Evolutionary conservation across 1,140 invertebrate genomes (phyloP).

Genomic region (Lethrus apterus): DNA sequence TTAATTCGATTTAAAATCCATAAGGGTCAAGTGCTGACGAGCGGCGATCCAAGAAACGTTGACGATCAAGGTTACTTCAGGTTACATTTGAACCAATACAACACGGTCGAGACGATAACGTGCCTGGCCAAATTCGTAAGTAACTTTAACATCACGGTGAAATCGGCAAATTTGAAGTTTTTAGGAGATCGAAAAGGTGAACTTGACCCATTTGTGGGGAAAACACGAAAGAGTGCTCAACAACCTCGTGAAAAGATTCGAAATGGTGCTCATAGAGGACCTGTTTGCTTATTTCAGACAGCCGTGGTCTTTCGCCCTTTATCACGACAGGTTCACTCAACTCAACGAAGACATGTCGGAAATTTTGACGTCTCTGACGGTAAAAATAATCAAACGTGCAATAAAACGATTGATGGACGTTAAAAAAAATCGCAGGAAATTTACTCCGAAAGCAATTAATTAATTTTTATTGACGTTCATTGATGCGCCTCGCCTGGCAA

Average conservation of each 20-base stretch:
- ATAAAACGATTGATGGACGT: slow-evolving; percentile 14
- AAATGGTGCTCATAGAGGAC: slow-evolving; percentile 48
- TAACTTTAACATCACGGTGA: slow-evolving; percentile 12
- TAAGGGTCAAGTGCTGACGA: slow-evolving; percentile 43
- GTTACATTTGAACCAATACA: slow-evolving; percentile 48
- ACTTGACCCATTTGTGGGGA: slow-evolving; percentile 49
- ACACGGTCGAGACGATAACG: slow-evolving; percentile 48
- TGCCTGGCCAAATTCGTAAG: slow-evolving; percentile 49
- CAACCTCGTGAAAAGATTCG: slow-evolving; percentile 48
- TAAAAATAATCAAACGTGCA: slow-evolving; percentile 21
- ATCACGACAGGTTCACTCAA: slow-evolving; percentile 49
- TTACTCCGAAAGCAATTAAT: slow-evolving; percentile 25
- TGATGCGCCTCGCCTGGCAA: neutral
- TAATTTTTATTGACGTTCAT: too few relatives aligned
- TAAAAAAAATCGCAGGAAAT: slow-evolving; percentile 18
- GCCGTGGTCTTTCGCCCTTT: slow-evolving; percentile 53
- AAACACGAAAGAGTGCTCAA: slow-evolving; percentile 57
- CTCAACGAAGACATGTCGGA: slow-evolving; percentile 41
- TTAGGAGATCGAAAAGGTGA: slow-evolving; percentile 45
- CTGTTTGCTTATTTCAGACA: slow-evolving; percentile 55
- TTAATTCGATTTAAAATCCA: too few relatives aligned
- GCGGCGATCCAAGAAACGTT: slow-evolving; percentile 38
- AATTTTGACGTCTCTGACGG: slow-evolving; percentile 32
- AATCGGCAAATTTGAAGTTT: slow-evolving; percentile 11
- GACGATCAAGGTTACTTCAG: slow-evolving; percentile 48